Percentiles rank a stretch among this genome's conserved stretches.
Conservation (phyloP, 1,140 invertebrate genomes). For the Dryas iulia region DNA sequence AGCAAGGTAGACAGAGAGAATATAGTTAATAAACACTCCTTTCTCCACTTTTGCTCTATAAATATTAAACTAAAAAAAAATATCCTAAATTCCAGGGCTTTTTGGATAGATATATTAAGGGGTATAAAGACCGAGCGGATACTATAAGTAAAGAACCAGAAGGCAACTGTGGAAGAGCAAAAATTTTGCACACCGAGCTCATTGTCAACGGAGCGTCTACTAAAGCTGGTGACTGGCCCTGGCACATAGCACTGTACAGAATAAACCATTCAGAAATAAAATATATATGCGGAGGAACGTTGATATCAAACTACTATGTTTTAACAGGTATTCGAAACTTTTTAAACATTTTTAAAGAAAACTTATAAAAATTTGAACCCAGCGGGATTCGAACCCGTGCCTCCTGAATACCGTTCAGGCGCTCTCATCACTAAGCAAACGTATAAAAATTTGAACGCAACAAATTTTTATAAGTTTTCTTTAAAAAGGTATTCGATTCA, state of each 20-base stretch:
- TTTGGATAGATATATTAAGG: not conserved
- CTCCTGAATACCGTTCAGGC: no score
- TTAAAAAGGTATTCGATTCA: not conserved
- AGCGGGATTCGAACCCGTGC: no score
- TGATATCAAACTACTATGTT: constrained; percentile 12
- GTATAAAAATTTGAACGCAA: no score
- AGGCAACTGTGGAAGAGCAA: constrained; percentile 4
- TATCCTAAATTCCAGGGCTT: not conserved
- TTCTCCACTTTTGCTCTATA: no score
- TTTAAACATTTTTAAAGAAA: no score
- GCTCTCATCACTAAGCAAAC: no score
- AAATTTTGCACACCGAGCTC: not conserved
- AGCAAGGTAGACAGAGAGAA: no score
- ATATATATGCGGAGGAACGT: constrained; percentile 24
- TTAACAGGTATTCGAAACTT: constrained; percentile 12
- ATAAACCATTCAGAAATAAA: not conserved
- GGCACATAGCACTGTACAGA: constrained; percentile 20
- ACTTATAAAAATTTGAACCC: no score
- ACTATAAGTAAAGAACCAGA: not conserved
- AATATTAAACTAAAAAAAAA: no score
- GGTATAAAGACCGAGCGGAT: not conserved
- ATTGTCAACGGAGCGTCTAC: constrained; percentile 5
- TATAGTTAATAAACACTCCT: no score
- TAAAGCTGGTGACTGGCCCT: constrained; percentile 21
- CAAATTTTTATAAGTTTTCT: not conserved